Conservation (phyloP, 1,140 invertebrate genomes). For the Mercenaria mercenaria region DNA sequence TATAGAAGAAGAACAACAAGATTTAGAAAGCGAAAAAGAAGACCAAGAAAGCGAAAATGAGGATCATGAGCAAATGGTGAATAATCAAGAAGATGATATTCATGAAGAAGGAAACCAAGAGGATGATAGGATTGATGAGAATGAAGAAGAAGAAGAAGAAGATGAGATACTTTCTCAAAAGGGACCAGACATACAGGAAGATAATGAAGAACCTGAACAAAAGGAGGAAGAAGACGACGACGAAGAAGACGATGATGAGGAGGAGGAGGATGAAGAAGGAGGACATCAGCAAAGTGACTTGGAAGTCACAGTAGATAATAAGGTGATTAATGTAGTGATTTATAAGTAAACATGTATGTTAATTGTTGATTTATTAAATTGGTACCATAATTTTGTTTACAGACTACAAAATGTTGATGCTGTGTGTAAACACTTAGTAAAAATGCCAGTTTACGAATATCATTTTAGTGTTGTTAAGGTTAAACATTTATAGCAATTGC, state of each 20-base stretch:
- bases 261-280: background rate
- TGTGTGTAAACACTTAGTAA: no score
- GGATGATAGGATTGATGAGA: background rate
- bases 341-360: no score
- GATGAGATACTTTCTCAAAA: background rate
- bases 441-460: no score
- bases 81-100: background rate
- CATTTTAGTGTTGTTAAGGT: no score
- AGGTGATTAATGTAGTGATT: no score
- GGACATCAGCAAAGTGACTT: background rate
- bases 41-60: background rate
- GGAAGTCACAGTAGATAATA: background rate
- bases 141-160: conserved; percentile 20
- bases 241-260: background rate
- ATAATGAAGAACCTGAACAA: background rate
- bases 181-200: background rate
- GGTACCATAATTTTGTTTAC: no score
- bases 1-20: background rate
- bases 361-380: no score
- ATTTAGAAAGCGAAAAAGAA: background rate
- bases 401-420: no score
- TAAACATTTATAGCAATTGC: no score
- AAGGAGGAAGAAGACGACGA: background rate
- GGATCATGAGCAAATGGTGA: background rate
- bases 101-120: background rate